Evolutionary conservation across 2,797 vertebrate genomes (phyloP).

Genomic region (Sphaeramia orbicularis): DNA sequence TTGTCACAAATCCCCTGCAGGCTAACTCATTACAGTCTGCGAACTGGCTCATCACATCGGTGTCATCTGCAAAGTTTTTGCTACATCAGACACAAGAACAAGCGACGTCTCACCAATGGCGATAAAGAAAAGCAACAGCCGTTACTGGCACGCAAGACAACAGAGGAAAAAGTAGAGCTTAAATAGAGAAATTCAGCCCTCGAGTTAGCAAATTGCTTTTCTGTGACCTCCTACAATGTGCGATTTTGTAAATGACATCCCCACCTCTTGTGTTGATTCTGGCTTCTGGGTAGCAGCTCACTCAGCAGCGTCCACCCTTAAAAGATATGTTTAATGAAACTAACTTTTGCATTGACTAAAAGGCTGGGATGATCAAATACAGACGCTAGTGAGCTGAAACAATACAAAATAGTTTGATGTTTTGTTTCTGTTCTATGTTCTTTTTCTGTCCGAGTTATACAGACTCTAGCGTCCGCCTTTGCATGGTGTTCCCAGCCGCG

Average conservation of each 20-base stretch:
- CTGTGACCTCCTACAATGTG: slow-evolving; percentile 47
- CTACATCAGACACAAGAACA: neutral
- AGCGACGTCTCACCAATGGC: neutral
- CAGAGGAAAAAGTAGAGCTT: slow-evolving; percentile 12
- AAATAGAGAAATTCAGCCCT: slow-evolving; percentile 38
- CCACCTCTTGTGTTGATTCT: slow-evolving; percentile 51
- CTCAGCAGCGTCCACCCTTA: slow-evolving; percentile 34
- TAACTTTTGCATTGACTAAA: slow-evolving; percentile 27
- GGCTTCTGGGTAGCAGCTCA: slow-evolving; percentile 44
- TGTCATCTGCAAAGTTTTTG: slow-evolving; percentile 31
- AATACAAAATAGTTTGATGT: slow-evolving; percentile 27
- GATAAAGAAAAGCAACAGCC: slow-evolving; percentile 4
- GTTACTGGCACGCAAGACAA: slow-evolving; percentile 6
- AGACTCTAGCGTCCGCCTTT: slow-evolving; percentile 1
- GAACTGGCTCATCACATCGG: slow-evolving; percentile 4
- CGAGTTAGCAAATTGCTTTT: slow-evolving; percentile 43
- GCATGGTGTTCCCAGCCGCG: slow-evolving; percentile 1
- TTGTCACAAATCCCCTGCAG: slow-evolving; percentile 21
- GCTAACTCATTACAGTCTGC: slow-evolving; percentile 18
- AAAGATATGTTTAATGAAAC: slow-evolving; percentile 52
- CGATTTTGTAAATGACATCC: slow-evolving; percentile 60
- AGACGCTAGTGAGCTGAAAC: slow-evolving; percentile 14
- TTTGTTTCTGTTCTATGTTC: neutral
- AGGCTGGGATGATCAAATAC: slow-evolving; percentile 19
- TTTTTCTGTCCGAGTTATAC: slow-evolving; percentile 11